Evolutionary conservation across 2,888 invertebrate species (phyloP).

Genomic region (Cheilosia urbana): DNA sequence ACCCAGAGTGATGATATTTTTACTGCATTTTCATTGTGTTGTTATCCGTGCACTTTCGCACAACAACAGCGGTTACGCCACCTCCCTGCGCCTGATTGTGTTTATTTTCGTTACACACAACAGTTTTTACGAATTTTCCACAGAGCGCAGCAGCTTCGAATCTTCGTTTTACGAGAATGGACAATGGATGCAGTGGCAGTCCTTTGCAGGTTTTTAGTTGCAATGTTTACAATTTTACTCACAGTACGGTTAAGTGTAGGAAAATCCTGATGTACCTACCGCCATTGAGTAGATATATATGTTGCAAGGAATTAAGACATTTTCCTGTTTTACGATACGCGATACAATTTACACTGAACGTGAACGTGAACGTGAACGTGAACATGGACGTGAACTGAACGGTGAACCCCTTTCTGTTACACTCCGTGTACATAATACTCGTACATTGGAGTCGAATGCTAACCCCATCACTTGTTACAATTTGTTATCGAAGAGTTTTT

Average conservation of each 20-base stretch:
- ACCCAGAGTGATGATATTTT: slow-evolving; percentile 70
- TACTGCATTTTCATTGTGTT: slow-evolving; percentile 64
- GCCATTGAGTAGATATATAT: slow-evolving; percentile 8
- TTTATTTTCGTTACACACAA: slow-evolving; percentile 41
- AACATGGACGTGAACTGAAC: too few species aligned
- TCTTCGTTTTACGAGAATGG: slow-evolving; percentile 52
- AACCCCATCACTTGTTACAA: slow-evolving; percentile 49
- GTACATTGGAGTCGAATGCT: slow-evolving; percentile 44
- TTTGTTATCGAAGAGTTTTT: slow-evolving; percentile 59
- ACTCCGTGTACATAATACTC: slow-evolving; percentile 26
- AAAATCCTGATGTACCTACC: slow-evolving; percentile 5
- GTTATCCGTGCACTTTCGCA: slow-evolving; percentile 55
- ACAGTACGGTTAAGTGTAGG: slow-evolving; percentile 24
- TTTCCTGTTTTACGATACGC: slow-evolving; percentile 67
- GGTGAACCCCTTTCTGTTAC: slow-evolving; percentile 43
- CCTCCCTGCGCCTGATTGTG: not conserved
- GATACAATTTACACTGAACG: slow-evolving; percentile 60
- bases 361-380: too few species aligned
- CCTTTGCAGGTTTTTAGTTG: slow-evolving; percentile 56
- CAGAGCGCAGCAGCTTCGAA: slow-evolving; percentile 23
- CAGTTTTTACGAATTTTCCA: slow-evolving; percentile 67
- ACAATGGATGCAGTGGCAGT: slow-evolving; percentile 69
- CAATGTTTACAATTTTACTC: slow-evolving; percentile 64
- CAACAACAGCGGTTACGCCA: not conserved
- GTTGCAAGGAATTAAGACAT: slow-evolving; percentile 68